Evolutionary conservation across 1,140 invertebrate genomes (phyloP), one percentile per base, ranked within the genome.

Genomic region (Cylas formicarius): DNA sequence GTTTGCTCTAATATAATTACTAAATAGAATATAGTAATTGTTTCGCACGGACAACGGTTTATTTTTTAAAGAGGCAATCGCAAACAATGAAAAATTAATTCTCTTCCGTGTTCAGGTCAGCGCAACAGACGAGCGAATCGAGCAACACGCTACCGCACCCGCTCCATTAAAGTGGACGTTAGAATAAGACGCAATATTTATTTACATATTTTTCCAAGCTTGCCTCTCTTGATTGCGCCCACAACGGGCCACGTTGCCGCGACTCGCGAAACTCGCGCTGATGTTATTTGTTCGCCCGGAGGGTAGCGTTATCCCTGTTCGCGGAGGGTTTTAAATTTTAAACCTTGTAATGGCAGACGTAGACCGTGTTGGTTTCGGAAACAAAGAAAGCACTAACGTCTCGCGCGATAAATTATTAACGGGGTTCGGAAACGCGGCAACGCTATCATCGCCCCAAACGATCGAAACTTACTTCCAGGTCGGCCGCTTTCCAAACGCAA

Each of bases 391-490:
- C 16, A n/a, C 13, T 9, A 9, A 33, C 14, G 8, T 9, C 13
- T 14, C 9, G 8, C 9, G 14, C 31, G 8, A 33, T 33, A 8
- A 14, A 9, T 9, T 9, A 9, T 14, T 8, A 8, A 14, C 14
- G 8, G 16, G 16, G 8, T 33, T 4, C 26, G 48, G 44, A 43
- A 51, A 54, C 52, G 44, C 27, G 11, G 48, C 28, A 26, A n/a
- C n/a, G n/a, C n/a, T n/a, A n/a, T n/a, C n/a, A n/a, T n/a, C 31
- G 23, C 28, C 22, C 22, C 20, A 34, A 38, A 47, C 26, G 35
- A 34, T 56, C 52, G 39, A 56, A 58, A 56, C 48, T 51, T 26
- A 34, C 44, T 56, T 56, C 53, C 44, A 33, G 21, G 16, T 51
- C 42, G 44, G 46, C 48, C 47, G 54, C 56, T 56, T 53, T 53